These are phyloP conservation scores for Gallinago nigripennis DNA, from an alignment of 2,797 vertebrate genomes.

Conservation along the genomic window DNA sequence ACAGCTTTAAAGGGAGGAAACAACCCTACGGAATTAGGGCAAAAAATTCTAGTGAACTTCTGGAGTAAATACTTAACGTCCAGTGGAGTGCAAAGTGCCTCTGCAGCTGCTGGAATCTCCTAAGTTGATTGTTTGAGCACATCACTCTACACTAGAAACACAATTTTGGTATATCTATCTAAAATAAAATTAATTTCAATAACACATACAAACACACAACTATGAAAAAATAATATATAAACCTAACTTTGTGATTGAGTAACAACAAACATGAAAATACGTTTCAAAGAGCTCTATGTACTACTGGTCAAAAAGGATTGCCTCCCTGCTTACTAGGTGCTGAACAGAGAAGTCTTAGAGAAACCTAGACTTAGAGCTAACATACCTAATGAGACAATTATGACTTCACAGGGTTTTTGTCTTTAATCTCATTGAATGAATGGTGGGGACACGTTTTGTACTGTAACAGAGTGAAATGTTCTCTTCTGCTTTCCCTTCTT, in stretches of 20 bases:
- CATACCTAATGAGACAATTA: not conserved
- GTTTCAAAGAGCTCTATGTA: not conserved
- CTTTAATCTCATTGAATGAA: not conserved
- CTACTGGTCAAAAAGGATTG: not conserved
- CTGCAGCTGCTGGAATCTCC: not conserved
- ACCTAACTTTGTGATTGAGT: not conserved
- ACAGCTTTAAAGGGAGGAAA: not conserved
- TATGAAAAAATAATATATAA: not conserved
- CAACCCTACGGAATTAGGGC: not conserved
- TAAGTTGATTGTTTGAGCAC: not conserved
- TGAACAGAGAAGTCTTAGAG: not conserved
- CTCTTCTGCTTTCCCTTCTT: conserved; percentile 51
- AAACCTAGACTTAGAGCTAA: not conserved
- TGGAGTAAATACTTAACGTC: not conserved
- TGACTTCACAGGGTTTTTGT: not conserved
- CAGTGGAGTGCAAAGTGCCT: not conserved
- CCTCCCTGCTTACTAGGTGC: not conserved
- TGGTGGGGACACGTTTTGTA: not conserved
- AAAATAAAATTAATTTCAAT: not conserved
- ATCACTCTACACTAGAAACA: not conserved
- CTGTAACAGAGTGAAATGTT: conserved; percentile 7
- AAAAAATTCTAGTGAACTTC: not conserved
- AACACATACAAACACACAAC: not conserved
- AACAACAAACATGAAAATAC: accelerated
- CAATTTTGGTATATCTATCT: not conserved